These are phyloP conservation scores for Benthosema pterotum DNA, from an alignment of 2,797 vertebrate genomes.

Conservation along the genomic window DNA sequence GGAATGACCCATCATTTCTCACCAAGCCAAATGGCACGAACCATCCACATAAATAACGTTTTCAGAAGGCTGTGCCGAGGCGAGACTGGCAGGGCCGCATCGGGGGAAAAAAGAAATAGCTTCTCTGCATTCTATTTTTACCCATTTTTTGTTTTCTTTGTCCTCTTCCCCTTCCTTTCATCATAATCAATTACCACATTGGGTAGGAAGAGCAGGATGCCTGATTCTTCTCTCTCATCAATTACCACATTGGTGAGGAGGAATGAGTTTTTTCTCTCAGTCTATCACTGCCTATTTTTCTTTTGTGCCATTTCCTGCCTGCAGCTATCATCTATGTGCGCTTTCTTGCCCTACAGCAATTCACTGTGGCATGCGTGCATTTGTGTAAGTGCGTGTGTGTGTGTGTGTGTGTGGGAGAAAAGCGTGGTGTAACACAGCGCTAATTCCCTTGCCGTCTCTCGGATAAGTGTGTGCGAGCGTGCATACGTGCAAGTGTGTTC, in stretches of 20 bases:
- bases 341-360: no score
- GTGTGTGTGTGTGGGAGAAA: not conserved
- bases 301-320: conserved; percentile 13
- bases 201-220: not conserved
- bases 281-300: conserved; percentile 28
- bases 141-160: conserved; percentile 37
- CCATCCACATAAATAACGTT: conserved; percentile 88
- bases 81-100: conserved; percentile 58
- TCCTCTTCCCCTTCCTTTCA: conserved; percentile 43
- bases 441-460: no score
- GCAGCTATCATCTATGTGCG: no score
- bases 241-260: no score
- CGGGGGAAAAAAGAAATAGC: conserved; percentile 69
- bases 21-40: conserved; percentile 85
- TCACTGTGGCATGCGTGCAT: no score
- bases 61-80: conserved; percentile 71
- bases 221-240: not conserved
- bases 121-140: conserved; percentile 36
- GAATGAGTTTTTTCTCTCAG: conserved; percentile 11
- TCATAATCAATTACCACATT: conserved; percentile 58
- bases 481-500: not conserved
- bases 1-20: conserved; percentile 87
- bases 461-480: not conserved
- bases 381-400: not conserved
- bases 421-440: no score